Evolutionary conservation across 2,888 invertebrate genomes (phyloP).

Genomic region (Pomacea canaliculata): DNA sequence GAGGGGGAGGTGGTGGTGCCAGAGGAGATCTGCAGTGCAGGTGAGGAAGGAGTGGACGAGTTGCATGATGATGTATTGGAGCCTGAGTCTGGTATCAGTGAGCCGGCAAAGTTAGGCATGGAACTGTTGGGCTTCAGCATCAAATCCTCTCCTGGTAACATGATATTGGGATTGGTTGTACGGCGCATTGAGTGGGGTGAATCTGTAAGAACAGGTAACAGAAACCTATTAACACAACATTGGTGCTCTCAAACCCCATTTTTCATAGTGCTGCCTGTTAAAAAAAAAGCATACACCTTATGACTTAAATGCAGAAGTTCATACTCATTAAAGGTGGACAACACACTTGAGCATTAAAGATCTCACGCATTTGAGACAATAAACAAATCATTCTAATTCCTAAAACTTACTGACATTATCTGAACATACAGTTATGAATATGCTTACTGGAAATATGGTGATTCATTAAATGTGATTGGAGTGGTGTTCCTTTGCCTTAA

Average conservation of each 20-base stretch:
- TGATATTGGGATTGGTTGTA: conserved; percentile 41
- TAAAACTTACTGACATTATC: too few species aligned
- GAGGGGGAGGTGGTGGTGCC: conserved; percentile 72
- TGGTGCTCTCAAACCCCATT: too few species aligned
- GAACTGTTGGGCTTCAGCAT: conserved; percentile 42
- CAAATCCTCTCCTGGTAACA: conserved; percentile 33
- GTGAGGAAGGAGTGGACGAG: conserved; percentile 95
- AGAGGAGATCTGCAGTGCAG: conserved; percentile 77
- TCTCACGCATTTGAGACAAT: neutral
- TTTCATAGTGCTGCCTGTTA: too few species aligned
- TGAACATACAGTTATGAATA: too few species aligned
- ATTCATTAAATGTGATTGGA: too few species aligned
- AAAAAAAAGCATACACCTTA: neutral
- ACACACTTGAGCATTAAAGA: neutral
- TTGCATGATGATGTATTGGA: conserved; percentile 96
- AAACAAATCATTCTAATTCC: too few species aligned
- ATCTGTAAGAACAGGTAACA: conserved; percentile 37
- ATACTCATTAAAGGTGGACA: neutral
- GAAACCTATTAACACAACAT: neutral
- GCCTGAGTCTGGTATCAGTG: conserved; percentile 72
- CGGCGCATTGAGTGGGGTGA: conserved; percentile 50
- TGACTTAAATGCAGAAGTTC: neutral
- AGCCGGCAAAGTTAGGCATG: conserved; percentile 40
- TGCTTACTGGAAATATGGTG: too few species aligned
- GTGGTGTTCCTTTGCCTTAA: too few species aligned